Evolutionary conservation across 2,888 invertebrate species (phyloP).

Genomic region (Drosophila hawaiiensis): DNA sequence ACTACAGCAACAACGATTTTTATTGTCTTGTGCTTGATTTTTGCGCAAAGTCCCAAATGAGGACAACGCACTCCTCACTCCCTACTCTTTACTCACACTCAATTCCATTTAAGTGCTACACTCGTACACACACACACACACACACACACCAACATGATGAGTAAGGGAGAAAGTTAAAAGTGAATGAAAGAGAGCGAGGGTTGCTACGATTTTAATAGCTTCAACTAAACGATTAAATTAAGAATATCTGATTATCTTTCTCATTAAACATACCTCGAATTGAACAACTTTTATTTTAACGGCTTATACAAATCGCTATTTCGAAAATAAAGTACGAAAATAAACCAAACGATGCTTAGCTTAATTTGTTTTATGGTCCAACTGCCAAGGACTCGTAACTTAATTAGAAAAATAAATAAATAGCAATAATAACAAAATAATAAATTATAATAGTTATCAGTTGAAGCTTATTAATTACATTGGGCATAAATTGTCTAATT

Average conservation of each 20-base stretch:
- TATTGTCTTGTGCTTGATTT: slow-evolving; percentile 76
- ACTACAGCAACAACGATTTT: slow-evolving; percentile 54
- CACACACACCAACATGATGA: slow-evolving; percentile 7
- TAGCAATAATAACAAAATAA: neutral
- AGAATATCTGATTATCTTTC: neutral
- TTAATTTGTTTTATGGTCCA: neutral
- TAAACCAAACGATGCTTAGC: neutral
- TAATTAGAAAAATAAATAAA: neutral
- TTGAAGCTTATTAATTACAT: neutral
- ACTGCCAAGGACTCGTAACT: neutral
- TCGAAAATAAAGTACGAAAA: neutral
- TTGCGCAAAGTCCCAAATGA: slow-evolving; percentile 70
- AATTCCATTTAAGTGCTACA: slow-evolving; percentile 79
- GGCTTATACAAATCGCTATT: neutral
- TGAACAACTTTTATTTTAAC: neutral
- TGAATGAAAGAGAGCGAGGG: slow-evolving; percentile 33
- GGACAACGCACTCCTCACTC: slow-evolving; percentile 77
- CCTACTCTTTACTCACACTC: slow-evolving; percentile 51
- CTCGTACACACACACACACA: slow-evolving; percentile 25
- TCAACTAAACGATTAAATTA: neutral
- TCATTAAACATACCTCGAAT: neutral
- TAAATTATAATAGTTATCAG: neutral
- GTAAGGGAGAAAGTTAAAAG: neutral
- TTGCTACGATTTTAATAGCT: neutral
- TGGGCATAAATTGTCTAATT: neutral